A percentile compares a stretch with the other conserved stretches of the same genome.
These are phyloP conservation scores for Lepidurus packardi DNA, from an alignment of 1,140 invertebrate species.

Conservation along the genomic window DNA sequence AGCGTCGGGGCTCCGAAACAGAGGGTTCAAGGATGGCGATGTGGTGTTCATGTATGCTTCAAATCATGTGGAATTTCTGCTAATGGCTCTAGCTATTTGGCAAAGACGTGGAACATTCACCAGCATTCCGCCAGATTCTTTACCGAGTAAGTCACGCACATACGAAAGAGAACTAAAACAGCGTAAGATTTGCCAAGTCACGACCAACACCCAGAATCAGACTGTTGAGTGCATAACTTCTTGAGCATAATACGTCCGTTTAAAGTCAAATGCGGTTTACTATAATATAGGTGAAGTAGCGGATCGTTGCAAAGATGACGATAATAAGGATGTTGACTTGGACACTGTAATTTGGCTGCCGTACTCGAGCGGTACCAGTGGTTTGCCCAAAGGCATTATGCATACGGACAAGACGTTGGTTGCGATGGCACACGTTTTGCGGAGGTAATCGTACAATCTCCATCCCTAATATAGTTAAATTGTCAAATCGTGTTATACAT, in stretches of 20 bases:
- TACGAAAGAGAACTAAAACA: background rate
- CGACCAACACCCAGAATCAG: background rate
- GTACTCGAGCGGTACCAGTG: slow-evolving; percentile 37
- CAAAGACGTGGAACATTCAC: background rate
- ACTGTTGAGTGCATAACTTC: no score
- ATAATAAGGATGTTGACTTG: background rate
- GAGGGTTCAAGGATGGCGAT: background rate
- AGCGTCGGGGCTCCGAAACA: background rate
- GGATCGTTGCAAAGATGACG: background rate
- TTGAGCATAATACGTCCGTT: no score
- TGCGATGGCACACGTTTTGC: background rate
- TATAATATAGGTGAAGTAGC: background rate
- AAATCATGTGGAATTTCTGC: background rate
- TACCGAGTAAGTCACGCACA: background rate
- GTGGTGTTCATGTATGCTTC: background rate
- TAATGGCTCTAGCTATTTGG: background rate
- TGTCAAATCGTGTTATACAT: background rate
- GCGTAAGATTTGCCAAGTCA: background rate
- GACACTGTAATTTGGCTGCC: slow-evolving; percentile 32
- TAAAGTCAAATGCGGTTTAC: background rate
- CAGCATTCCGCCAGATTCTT: background rate
- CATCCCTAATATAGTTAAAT: background rate
- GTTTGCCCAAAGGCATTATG: slow-evolving; percentile 39
- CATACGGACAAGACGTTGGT: slow-evolving; percentile 37
- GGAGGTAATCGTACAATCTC: background rate